Conservation (phyloP, 2,888 invertebrate species). For the Noctua comes region DNA sequence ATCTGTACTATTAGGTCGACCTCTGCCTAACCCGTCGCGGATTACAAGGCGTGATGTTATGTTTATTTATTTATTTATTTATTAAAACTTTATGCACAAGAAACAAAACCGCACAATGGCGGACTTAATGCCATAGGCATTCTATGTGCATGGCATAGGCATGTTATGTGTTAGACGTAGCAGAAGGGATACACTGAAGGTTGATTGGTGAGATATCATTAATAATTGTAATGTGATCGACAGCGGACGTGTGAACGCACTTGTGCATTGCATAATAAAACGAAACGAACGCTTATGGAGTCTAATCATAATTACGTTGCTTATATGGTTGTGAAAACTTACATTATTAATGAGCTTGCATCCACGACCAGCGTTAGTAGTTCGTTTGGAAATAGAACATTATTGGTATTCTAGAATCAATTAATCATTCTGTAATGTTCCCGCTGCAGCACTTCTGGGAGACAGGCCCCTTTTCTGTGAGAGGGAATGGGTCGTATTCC, state of each 20-base stretch:
- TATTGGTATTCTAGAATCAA: neutral
- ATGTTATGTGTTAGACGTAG: neutral
- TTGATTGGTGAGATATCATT: conserved; percentile 17
- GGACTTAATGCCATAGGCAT: too few relatives aligned
- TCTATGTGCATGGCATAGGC: too few relatives aligned
- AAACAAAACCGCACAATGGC: too few relatives aligned
- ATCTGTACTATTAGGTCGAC: too few relatives aligned
- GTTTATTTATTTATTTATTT: too few relatives aligned
- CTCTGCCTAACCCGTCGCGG: too few relatives aligned
- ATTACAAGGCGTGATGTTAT: too few relatives aligned
- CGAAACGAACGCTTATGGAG: conserved; percentile 4
- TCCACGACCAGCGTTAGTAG: neutral
- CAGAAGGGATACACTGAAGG: neutral
- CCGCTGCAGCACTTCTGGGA: neutral
- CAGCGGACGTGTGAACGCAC: conserved; percentile 14
- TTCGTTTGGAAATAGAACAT: conserved; percentile 15
- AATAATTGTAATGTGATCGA: conserved; percentile 33
- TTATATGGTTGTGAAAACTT: conserved; percentile 37
- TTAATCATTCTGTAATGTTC: neutral
- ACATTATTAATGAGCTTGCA: neutral
- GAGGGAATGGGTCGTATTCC: neutral
- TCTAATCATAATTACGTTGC: conserved; percentile 18
- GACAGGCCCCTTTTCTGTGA: neutral
- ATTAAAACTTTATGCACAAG: too few relatives aligned
- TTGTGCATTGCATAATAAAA: conserved; percentile 23